Base-by-base conservation (phyloP, 2,113 vertebrate genomes). In the Chlamydotis undulata region DNA sequence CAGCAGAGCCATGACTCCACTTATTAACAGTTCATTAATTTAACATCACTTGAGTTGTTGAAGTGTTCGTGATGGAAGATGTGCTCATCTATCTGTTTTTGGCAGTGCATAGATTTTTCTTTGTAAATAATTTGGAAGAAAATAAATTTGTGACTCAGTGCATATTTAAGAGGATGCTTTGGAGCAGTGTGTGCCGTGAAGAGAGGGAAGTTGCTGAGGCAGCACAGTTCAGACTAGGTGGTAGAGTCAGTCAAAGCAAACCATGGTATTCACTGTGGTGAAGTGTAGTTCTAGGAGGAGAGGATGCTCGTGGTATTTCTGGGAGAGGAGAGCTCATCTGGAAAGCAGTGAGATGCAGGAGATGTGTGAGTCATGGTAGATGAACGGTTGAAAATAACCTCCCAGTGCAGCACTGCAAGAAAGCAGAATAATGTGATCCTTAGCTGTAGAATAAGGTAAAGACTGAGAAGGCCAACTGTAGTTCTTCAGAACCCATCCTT, bases 21-120 rank as follows among this genome's bases (percentile, higher is more conserved):
- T 96, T 93, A 76, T 91, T 95, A 94, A 70, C 90, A 79, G 83
- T 86, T 97, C 83, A 89, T 97, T 89, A 89, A 87, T 97, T 89
- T 94, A 91, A 79, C 74, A 89, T 95, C 67, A 82, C 41, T 94
- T 92, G 90, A 87, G 63, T 78, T 96, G 91, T 79, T 94, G 89
- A 92, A 85, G 67, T 79, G 83, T 79, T 90, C 23, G 4, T 55
- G 81, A 75, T 65, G 57, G 80, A 92, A 79, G 76, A 83, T 56
- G 53, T 65, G 37, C 65, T 87, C 61, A 19, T 83, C 65, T 87
- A 2, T 82, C 64, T 91, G 31, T 29, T 93, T 31, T 74, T 93
- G 61, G 59, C 73, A 82, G 17, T 0, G 0, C 18, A 19, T 56
- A 90, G 37, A 53, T 75, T 83, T 82, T 80, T 79, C 87, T 87